A percentile compares a stretch with the other conserved stretches of the same genome.
Conservation (phyloP, 2,113 vertebrate species). For the Panthera tigris region DNA sequence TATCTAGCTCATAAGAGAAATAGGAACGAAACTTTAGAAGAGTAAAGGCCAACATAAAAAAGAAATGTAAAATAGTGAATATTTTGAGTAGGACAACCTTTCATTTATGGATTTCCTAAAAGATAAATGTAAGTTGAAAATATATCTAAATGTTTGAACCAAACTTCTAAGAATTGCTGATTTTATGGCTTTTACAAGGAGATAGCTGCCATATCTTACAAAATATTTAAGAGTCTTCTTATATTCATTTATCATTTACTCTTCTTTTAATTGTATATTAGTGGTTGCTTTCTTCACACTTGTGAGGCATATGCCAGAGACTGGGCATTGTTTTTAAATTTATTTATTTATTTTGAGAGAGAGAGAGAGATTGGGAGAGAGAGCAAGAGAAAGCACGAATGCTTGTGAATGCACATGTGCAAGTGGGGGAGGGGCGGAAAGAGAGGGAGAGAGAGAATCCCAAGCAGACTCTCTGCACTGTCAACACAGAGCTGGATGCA, state of each 20-base stretch:
- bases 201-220: not conserved
- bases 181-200: slow-evolving; percentile 15
- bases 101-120: slow-evolving; percentile 29
- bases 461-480: no score
- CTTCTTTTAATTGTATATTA: not conserved
- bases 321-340: not conserved
- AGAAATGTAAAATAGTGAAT: slow-evolving; percentile 12
- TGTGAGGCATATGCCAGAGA: not conserved
- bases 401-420: no score
- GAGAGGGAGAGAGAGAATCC: no score
- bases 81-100: slow-evolving; percentile 50
- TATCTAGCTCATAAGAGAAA: slow-evolving; percentile 43
- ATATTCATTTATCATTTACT: slow-evolving; percentile 20
- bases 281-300: not conserved
- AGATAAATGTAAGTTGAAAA: slow-evolving; percentile 41
- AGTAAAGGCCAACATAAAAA: slow-evolving; percentile 39
- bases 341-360: no score
- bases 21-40: slow-evolving; percentile 51
- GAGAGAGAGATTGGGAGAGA: no score
- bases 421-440: no score
- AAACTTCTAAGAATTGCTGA: slow-evolving; percentile 27
- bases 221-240: not conserved
- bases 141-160: not conserved
- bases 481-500: no score
- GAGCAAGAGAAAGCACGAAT: no score